Evolutionary conservation across 2,888 invertebrate genomes (phyloP).

Genomic region (Drosophila nr. perissopoda): DNA sequence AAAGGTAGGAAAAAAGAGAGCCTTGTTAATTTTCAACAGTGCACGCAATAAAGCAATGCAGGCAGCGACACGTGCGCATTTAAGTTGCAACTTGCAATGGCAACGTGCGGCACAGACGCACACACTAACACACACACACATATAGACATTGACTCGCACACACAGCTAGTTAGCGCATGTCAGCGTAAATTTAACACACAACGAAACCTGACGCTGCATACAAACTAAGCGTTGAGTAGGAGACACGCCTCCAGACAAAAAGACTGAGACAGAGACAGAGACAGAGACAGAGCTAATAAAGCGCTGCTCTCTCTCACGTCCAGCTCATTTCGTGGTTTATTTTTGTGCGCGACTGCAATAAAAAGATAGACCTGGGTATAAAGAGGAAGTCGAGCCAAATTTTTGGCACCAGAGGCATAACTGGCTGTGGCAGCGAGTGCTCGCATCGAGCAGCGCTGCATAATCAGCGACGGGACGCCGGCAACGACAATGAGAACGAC

Average conservation of each 20-base stretch:
- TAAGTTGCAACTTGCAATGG: constrained; percentile 77
- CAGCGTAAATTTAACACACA: constrained; percentile 80
- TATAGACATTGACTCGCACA: constrained; percentile 4
- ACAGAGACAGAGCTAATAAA: background rate
- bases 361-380: constrained; percentile 63
- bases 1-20: constrained; percentile 22
- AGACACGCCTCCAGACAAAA: constrained; percentile 3
- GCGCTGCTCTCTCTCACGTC: constrained; percentile 4
- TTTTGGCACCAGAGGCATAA: constrained; percentile 60
- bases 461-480: constrained; percentile 63
- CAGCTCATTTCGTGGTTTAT: constrained; percentile 59
- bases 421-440: constrained; percentile 29
- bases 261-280: background rate
- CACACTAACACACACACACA: constrained; percentile 11
- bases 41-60: constrained; percentile 75
- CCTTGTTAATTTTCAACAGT: constrained; percentile 71
- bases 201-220: constrained; percentile 77
- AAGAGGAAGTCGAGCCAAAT: constrained; percentile 66
- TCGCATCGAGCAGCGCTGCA: constrained; percentile 55
- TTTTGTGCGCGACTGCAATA: constrained; percentile 70
- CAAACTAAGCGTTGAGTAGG: constrained; percentile 53
- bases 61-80: constrained; percentile 71
- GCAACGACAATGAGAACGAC: constrained; percentile 31
- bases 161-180: constrained; percentile 75
- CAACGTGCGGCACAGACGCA: constrained; percentile 65